phyloP scores from a whole-genome alignment of 2,888 invertebrate genomes.

The Eupithecia inturbata region DNA sequence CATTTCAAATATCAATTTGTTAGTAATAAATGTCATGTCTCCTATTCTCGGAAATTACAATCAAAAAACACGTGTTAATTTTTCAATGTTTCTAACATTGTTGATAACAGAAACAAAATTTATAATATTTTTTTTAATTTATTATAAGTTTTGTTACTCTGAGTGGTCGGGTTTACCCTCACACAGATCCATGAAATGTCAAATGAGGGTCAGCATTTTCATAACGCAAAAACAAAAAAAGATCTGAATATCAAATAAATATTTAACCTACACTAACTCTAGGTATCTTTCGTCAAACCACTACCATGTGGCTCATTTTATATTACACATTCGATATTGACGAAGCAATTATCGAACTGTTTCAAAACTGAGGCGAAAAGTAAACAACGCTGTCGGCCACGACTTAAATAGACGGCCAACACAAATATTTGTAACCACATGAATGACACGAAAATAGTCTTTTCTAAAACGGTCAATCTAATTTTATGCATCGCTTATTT shows the following conservation, averaged over 20 bases:
- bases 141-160: too few relatives aligned
- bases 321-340: constrained; percentile 47
- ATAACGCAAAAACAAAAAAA: neutral
- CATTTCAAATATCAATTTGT: constrained; percentile 41
- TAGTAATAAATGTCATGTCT: constrained; percentile 7
- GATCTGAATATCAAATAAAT: neutral
- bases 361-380: constrained; percentile 57
- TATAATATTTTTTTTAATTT: too few relatives aligned
- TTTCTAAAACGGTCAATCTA: constrained; percentile 60
- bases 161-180: neutral
- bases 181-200: neutral
- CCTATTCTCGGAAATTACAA: neutral
- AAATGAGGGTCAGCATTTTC: neutral
- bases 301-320: neutral
- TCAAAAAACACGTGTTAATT: neutral
- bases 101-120: neutral
- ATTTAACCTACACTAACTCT: neutral
- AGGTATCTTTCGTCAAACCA: neutral
- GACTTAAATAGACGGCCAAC: constrained; percentile 63
- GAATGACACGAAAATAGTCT: constrained; percentile 66
- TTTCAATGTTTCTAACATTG: neutral
- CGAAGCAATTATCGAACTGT: constrained; percentile 58
- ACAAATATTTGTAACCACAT: constrained; percentile 50
- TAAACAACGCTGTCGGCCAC: constrained; percentile 60
- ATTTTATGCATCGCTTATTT: constrained; percentile 59